Evolutionary conservation across 2,797 vertebrate species (phyloP), one percentile per base, ranked within the genome.

Genomic region (Oreochromis mossambicus): DNA sequence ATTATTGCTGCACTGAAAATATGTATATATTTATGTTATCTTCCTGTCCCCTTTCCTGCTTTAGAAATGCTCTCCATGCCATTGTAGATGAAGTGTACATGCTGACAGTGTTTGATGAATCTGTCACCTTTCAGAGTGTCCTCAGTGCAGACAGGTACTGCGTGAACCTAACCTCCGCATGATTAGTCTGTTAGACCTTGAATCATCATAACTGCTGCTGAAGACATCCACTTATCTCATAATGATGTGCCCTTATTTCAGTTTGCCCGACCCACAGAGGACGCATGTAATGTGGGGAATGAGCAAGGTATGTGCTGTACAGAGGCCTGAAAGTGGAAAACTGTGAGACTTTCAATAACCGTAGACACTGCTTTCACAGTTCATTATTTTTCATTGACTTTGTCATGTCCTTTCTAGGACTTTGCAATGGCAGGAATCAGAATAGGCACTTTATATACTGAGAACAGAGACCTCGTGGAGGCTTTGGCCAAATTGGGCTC

Each of bases 61-160:
- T 56, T 87, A 99, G 99, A 90, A 96, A 99, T 17, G 90, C 97
- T 86, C 95, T 99, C 81, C 99, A 99, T 6, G 96, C 96, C 92
- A 97, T 99, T 76, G 92, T 99, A 79, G 98, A 99, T 83, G 98
- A 99, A 92, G 93, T 99, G 89, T 99, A 99, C 95, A 99, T 99
- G 99, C 96, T 99, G 92, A 97, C 98, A 0, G 96, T 99, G 84
- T 99, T 99, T 93, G 97, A 98, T 24, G 96, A 98, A 85, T 95
- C 97, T 0, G 82, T 94, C 77, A 92, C 89, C 7, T 99, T 98
- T 95, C 93, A 86, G 91, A 99, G 98, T 76, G 97, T 99, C 89
- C 97, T 99, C 82, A 94, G 98, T 92, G 87, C 97, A 86, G 96
- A 97, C 86, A 97, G 98, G 99, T 98, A 96, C 96, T 86, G 78